Base-by-base conservation (phyloP, 2,888 invertebrate genomes). In the Neoscelio sp. region DNA sequence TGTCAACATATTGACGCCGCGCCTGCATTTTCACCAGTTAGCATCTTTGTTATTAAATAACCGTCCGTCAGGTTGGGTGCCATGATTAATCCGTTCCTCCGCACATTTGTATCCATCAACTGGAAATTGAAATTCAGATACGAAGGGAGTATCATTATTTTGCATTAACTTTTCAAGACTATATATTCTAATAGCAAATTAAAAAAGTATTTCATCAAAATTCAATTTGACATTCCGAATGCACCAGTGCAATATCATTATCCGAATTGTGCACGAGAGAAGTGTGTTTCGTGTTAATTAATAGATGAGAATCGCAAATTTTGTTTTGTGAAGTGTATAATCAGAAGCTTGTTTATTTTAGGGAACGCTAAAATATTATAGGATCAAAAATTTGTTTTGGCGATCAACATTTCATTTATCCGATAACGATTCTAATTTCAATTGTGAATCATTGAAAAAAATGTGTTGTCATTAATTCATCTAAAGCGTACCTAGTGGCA, bases 301-400 rank as follows among this genome's bases (percentile, higher is more conserved):
- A 65, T 74, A 74, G 65, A 67, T 74, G 74, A 54, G 74, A 74
- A 58, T 62, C 56, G 74, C 65, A 74, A 65, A 74, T 74, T 74
- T 64, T 56, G 23, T 40, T 74, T n/a, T 74, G 56, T 48, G 30
- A 44, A 15, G 46, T 52, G 23, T 62, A 54, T 73, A 73, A 73
- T 73, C 71, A 64, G 62, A 62, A 58, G 65, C 33, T 35, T 71
- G 62, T 71, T 71, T 71, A 62, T 71, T 71, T 71, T 50, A 54
- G 35, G 65, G 33, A 48, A 42, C 20, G 26, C 15, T 26, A 44
- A 44, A 40, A 15, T 7, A 13, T 26, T 4, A 17, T n/a, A 50
- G 30, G 42, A 10, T 71, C 71, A 62, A 54, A 62, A 54, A 30
- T 62, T 40, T 13, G 17, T 6, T 2, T 7, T 7, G 40, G 8